Evolutionary conservation across 2,797 vertebrate genomes (phyloP).

Genomic region (Todus mexicanus): DNA sequence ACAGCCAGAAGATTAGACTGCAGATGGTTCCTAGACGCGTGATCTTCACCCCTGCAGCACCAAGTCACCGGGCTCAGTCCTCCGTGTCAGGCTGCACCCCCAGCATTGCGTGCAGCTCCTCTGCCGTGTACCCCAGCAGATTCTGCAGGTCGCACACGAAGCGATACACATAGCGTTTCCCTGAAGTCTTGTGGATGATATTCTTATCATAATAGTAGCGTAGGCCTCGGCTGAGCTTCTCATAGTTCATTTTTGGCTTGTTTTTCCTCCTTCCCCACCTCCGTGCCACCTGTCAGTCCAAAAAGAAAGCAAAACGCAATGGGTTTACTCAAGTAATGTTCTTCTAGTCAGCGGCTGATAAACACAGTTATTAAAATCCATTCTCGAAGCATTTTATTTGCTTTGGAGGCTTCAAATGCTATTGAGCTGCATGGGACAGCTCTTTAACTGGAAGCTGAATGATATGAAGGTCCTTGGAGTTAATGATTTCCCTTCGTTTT

Average conservation of each 20-base stretch:
- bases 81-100: slow-evolving; percentile 87
- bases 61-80: slow-evolving; percentile 72
- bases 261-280: slow-evolving; percentile 89
- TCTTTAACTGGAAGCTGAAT: background rate
- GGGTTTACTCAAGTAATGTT: fast-evolving
- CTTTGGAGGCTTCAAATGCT: background rate
- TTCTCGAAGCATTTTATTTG: background rate
- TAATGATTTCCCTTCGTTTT: background rate
- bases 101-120: slow-evolving; percentile 86
- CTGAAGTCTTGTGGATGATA: slow-evolving; percentile 89
- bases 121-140: slow-evolving; percentile 83
- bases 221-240: slow-evolving; percentile 86
- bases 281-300: slow-evolving; percentile 78
- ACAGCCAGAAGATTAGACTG: background rate
- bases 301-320: background rate
- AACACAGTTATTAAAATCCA: background rate
- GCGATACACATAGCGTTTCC: slow-evolving; percentile 88
- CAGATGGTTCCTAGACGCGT: background rate
- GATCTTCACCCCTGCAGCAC: background rate
- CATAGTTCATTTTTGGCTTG: slow-evolving; percentile 92
- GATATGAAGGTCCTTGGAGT: background rate
- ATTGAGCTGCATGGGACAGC: background rate
- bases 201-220: slow-evolving; percentile 92
- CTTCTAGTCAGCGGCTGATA: background rate
- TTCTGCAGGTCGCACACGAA: slow-evolving; percentile 89